A percentile compares a stretch with the other conserved stretches of the same genome.
Conservation (phyloP, 2,797 vertebrate genomes). For the Taeniopygia guttata region DNA sequence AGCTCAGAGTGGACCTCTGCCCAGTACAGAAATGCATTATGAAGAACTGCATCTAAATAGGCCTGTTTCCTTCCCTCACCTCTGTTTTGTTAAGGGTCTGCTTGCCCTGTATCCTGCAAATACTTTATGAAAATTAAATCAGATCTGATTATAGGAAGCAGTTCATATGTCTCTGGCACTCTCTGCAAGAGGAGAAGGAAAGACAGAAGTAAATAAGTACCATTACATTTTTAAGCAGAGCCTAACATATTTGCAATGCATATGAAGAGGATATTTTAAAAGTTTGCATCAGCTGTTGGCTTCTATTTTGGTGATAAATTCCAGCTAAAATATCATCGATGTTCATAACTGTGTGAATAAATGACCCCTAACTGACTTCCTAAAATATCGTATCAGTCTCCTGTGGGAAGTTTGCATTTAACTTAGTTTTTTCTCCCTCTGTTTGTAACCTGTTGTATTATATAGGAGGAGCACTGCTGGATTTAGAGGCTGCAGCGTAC, state of each 20-base stretch:
- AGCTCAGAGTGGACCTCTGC: not conserved
- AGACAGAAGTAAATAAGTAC: not conserved
- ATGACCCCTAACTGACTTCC: slow-evolving; percentile 65
- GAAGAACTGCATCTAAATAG: not conserved
- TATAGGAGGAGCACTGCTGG: not conserved
- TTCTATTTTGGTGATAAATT: slow-evolving; percentile 72
- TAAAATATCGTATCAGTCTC: slow-evolving; percentile 44
- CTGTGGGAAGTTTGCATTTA: slow-evolving; percentile 37
- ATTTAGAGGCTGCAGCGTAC: not conserved
- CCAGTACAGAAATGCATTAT: not conserved
- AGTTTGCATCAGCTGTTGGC: slow-evolving; percentile 73
- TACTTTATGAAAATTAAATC: slow-evolving; percentile 16
- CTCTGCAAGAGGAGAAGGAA: not conserved
- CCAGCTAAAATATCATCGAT: slow-evolving; percentile 71
- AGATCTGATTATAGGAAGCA: not conserved
- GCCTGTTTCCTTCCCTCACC: not conserved
- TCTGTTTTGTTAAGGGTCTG: slow-evolving; percentile 1
- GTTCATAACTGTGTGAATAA: slow-evolving; percentile 70
- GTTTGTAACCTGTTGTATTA: not conserved
- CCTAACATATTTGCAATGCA: slow-evolving; percentile 38
- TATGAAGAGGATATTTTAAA: slow-evolving; percentile 48
- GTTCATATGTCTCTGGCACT: not conserved
- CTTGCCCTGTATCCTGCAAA: not conserved
- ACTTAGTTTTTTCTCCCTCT: not conserved
- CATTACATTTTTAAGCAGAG: slow-evolving; percentile 46